Percentiles rank a stretch among this genome's conserved stretches.
Conservation (phyloP, 2,888 invertebrate species). For the Morinoia aosen region DNA sequence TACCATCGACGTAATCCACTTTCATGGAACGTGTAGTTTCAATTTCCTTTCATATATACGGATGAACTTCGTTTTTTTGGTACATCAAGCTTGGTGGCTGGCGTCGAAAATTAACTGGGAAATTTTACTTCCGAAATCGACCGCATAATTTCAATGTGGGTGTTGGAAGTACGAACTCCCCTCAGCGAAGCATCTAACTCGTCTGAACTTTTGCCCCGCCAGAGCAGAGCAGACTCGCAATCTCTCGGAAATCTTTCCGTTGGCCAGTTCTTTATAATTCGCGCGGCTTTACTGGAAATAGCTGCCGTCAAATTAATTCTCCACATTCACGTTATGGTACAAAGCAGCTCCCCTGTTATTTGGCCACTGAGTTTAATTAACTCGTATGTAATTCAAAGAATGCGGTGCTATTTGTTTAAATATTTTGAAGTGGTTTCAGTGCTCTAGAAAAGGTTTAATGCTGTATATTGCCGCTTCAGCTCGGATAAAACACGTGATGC, state of each 20-base stretch:
- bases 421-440: too few relatives aligned
- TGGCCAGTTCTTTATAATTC: background rate
- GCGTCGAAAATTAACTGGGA: background rate
- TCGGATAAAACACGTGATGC: background rate
- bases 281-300: background rate
- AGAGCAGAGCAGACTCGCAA: background rate
- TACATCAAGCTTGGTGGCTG: background rate
- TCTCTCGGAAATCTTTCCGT: background rate
- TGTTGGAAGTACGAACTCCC: background rate
- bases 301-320: background rate
- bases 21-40: background rate
- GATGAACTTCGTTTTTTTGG: background rate
- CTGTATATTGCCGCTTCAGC: background rate
- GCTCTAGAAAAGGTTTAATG: background rate
- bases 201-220: background rate
- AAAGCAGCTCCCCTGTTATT: background rate
- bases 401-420: background rate
- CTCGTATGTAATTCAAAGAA: background rate
- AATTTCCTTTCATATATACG: background rate
- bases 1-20: background rate
- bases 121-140: background rate
- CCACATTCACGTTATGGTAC: background rate
- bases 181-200: background rate
- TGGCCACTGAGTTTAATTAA: background rate
- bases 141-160: background rate